Base-by-base conservation (phyloP, 2,113 vertebrate species). In the Arizona elegans region DNA sequence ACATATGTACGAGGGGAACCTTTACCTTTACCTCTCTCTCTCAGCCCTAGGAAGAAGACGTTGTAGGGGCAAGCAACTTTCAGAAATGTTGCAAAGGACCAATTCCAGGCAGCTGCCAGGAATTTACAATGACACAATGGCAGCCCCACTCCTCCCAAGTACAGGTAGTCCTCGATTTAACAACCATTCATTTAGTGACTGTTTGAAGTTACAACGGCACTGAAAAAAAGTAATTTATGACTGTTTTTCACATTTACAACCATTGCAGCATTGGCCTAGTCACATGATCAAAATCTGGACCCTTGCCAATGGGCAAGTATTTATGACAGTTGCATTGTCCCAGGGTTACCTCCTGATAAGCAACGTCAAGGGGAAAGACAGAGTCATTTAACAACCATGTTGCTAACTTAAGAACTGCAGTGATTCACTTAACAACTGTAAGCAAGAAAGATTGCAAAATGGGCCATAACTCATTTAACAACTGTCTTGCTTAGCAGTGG, bases 51-150 rank as follows among this genome's bases (percentile, higher is more conserved):
- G 26, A 13, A 65, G 59, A 65, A 65, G 62, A 29, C 1, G 1
- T 12, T 65, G 10, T 65, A 65, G 59, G 59, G 10, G 26, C 62
- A 65, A 65, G 62, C 26, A 65, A 65, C 11, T 65, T 29, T 26
- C 26, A 13, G 29, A 65, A 65, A 29, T 5, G 26, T 29, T 65
- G 62, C 62, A 65, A 13, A 65, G 26, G 62, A 10, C 29, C 95
- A 97, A 94, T 92, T 47, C 94, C 94, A 43, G 65, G 26, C 29
- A 33, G 15, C 1, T 33, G 55, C 24, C 24, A 90, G 50, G 47
- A 50, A 11, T 92, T 75, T 17, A 50, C 23, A 62, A 3, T 52
- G 59, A 29, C 62, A 65, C 62, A 29, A n/a, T 29, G 11, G 26
- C 62, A 29, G 26, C 62, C 4, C 26, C 4, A 29, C 4, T 29